These are phyloP conservation scores for Ichneumoninae sp. DNA, from an alignment of 2,888 invertebrate genomes.

Conservation along the genomic window DNA sequence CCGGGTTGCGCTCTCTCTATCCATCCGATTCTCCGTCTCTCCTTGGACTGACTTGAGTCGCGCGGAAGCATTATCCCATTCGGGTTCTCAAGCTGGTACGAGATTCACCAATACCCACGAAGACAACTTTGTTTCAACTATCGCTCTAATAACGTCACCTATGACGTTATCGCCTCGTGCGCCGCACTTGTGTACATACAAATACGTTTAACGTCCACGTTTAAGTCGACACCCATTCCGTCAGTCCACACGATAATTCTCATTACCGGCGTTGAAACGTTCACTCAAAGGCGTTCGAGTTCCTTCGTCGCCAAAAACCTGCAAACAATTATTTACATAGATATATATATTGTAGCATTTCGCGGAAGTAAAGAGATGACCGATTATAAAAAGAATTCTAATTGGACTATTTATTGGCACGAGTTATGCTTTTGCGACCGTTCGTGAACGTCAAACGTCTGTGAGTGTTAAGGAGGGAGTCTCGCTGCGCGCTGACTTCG, in stretches of 20 bases:
- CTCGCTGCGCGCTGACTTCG: too few relatives aligned
- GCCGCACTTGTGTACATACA: slow-evolving; percentile 24
- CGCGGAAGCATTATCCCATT: slow-evolving; percentile 29
- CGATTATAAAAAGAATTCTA: too few relatives aligned
- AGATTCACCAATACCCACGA: slow-evolving; percentile 9
- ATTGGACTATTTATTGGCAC: too few relatives aligned
- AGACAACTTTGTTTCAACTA: slow-evolving; percentile 19
- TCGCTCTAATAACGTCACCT: background rate
- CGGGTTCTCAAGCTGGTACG: slow-evolving; percentile 19
- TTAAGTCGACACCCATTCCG: slow-evolving; percentile 7
- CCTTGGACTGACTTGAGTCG: slow-evolving; percentile 25
- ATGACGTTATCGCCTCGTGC: slow-evolving; percentile 25
- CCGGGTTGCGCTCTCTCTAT: slow-evolving; percentile 22
- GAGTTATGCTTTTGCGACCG: too few relatives aligned
- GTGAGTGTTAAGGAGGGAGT: too few relatives aligned
- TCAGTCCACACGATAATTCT: background rate
- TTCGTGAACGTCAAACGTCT: too few relatives aligned
- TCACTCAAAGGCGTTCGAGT: too few relatives aligned
- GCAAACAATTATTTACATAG: too few relatives aligned
- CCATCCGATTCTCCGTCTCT: background rate
- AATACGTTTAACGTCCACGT: slow-evolving; percentile 1
- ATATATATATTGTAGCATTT: too few relatives aligned
- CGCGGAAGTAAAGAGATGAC: too few relatives aligned
- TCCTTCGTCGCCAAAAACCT: too few relatives aligned
- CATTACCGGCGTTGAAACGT: too few relatives aligned